Evolutionary conservation across 92 coral and sea anemone genomes (phyloP).

Genomic region (Paragorgia papillata): DNA sequence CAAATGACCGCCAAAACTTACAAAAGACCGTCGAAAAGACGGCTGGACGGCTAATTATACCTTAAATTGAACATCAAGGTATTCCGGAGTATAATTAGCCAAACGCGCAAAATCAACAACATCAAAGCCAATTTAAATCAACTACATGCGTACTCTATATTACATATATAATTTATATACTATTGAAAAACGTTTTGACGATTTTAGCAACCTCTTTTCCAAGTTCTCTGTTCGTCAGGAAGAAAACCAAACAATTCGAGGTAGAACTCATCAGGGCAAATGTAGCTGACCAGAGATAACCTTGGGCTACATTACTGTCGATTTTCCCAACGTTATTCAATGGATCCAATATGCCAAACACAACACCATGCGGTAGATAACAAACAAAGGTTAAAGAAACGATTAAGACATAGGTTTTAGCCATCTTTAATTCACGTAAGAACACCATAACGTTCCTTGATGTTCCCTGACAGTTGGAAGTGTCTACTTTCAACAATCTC

Average conservation of each 20-base stretch:
- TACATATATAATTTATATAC: no score
- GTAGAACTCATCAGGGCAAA: conserved; percentile 14
- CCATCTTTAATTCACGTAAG: not conserved
- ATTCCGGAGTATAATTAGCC: no score
- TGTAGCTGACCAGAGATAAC: conserved; percentile 8
- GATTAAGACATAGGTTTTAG: not conserved
- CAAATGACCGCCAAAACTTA: no score
- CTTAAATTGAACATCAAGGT: no score
- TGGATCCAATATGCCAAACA: not conserved
- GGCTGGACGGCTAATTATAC: no score
- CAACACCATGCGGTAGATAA: not conserved
- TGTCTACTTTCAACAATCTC: not conserved
- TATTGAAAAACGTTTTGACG: not conserved
- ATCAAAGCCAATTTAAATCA: no score
- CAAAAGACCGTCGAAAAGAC: no score
- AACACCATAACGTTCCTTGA: not conserved
- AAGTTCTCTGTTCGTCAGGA: conserved; percentile 30
- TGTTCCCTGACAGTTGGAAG: not conserved
- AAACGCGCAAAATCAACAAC: no score
- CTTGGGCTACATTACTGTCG: not conserved
- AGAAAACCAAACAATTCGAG: conserved; percentile 21
- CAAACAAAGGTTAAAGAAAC: not conserved
- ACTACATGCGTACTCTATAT: no score
- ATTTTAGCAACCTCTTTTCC: conserved; percentile 32
- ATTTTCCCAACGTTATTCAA: not conserved